phyloP scores from a whole-genome alignment of 2,113 vertebrate genomes.

The Amphiprion percula region DNA sequence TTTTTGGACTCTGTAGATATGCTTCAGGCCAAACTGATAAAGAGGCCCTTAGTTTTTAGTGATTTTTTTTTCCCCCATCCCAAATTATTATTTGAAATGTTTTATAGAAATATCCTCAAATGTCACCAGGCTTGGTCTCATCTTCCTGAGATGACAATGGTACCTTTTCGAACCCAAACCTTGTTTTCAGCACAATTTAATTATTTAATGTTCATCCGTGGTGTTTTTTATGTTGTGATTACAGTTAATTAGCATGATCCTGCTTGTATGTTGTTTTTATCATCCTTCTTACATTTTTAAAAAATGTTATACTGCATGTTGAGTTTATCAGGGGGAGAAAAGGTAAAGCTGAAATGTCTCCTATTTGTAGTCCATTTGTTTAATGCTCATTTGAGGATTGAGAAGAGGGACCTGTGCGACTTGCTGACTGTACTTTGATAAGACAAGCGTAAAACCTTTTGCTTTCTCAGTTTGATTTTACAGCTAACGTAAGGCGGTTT shows the following conservation, averaged over 20 bases:
- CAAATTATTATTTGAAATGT: constrained; percentile 23
- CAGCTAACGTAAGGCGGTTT: background rate
- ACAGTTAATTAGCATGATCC: constrained; percentile 56
- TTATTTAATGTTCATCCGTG: constrained; percentile 7
- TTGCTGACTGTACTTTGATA: background rate
- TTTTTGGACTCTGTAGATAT: constrained; percentile 41
- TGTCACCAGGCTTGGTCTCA: constrained; percentile 18
- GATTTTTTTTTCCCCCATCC: background rate
- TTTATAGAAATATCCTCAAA: constrained; percentile 10
- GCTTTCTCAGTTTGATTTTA: constrained; percentile 21
- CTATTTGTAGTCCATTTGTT: constrained; percentile 12
- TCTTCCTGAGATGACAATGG: constrained; percentile 6
- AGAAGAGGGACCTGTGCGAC: constrained; percentile 3
- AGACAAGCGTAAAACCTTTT: constrained; percentile 1
- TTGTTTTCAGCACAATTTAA: constrained; percentile 33
- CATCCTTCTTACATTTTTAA: constrained; percentile 37
- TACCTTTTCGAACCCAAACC: constrained; percentile 7
- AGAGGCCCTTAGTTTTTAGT: constrained; percentile 1
- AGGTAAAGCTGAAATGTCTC: constrained; percentile 1
- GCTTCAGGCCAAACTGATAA: constrained; percentile 28
- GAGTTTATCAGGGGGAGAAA: constrained; percentile 31
- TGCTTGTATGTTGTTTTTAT: constrained; percentile 34
- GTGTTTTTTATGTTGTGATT: constrained; percentile 37
- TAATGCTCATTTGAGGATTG: background rate
- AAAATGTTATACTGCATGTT: constrained; percentile 61